Percentiles rank a stretch among this genome's conserved stretches.
Conservation (phyloP, 2,113 vertebrate species). For the Tetraodon nigroviridis region DNA sequence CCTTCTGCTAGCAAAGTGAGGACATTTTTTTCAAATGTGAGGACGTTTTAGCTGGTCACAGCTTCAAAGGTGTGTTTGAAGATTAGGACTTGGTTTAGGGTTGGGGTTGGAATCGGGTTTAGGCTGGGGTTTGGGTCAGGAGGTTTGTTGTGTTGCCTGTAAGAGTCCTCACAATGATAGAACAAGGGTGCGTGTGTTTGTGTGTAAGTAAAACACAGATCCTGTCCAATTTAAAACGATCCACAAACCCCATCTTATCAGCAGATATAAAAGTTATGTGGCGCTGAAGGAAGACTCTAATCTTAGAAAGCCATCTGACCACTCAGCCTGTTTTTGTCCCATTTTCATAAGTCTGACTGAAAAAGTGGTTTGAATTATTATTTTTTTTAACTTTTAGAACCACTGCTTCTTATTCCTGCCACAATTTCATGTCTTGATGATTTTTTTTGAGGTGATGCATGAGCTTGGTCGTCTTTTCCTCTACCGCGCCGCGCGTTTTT, state of each 20-base stretch:
- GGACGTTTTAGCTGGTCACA: constrained; percentile 11
- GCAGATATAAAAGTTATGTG: constrained; percentile 31
- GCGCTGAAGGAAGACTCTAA: constrained; percentile 12
- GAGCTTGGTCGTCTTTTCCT: no score
- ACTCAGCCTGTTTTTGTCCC: constrained; percentile 14
- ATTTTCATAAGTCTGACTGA: constrained; percentile 4
- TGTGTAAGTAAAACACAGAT: constrained; percentile 35
- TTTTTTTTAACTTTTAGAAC: neutral
- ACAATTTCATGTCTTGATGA: no score
- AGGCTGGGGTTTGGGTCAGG: no score
- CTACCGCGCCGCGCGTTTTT: no score
- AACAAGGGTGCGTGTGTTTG: no score
- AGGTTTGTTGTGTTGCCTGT: no score
- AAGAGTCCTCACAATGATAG: no score
- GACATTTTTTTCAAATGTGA: constrained; percentile 24
- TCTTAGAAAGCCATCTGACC: constrained; percentile 24
- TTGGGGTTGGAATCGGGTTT: no score
- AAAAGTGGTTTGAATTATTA: neutral
- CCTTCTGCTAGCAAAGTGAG: neutral
- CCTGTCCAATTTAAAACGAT: constrained; percentile 49
- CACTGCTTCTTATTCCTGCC: no score
- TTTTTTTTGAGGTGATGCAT: no score
- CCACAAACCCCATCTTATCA: constrained; percentile 51
- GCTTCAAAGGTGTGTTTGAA: no score
- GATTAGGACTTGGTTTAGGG: no score